These are phyloP conservation scores for Antennarius striatus DNA, from an alignment of 2,113 vertebrate species.

Conservation along the genomic window DNA sequence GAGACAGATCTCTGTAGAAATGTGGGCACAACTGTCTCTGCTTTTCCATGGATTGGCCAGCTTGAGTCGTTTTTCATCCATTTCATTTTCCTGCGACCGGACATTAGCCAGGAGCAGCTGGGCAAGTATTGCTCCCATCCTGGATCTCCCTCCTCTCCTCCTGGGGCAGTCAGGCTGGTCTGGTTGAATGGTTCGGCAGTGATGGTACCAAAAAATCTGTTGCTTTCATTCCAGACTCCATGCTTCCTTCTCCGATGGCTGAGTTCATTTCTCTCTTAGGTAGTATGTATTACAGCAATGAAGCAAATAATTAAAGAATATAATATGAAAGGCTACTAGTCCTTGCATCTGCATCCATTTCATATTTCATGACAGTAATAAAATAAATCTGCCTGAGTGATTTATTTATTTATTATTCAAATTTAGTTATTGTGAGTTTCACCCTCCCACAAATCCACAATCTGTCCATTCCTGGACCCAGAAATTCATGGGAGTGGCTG, in stretches of 20 bases:
- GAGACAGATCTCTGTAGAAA: background rate
- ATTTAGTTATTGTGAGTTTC: too few species aligned
- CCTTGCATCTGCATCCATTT: background rate
- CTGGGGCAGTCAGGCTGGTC: background rate
- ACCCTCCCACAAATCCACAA: too few species aligned
- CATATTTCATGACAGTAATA: too few species aligned
- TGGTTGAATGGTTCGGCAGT: background rate
- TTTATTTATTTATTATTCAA: too few species aligned
- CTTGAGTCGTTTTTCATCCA: background rate
- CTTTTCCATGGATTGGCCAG: background rate
- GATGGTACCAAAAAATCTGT: background rate
- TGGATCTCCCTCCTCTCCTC: background rate
- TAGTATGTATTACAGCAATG: background rate
- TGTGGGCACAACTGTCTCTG: background rate
- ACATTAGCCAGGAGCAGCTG: background rate
- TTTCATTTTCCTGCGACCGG: background rate
- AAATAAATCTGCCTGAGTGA: too few species aligned
- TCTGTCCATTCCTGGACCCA: too few species aligned
- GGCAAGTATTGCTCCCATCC: background rate
- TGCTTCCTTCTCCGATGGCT: too few species aligned
- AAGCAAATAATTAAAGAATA: too few species aligned
- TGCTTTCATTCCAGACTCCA: too few species aligned
- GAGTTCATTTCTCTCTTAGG: background rate
- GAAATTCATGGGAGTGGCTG: too few species aligned
- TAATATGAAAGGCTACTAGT: too few species aligned